Percentiles rank a stretch among this genome's conserved stretches.
Evolutionary conservation across 2,113 vertebrate genomes (phyloP).

Genomic region (Etheostoma cragini): DNA sequence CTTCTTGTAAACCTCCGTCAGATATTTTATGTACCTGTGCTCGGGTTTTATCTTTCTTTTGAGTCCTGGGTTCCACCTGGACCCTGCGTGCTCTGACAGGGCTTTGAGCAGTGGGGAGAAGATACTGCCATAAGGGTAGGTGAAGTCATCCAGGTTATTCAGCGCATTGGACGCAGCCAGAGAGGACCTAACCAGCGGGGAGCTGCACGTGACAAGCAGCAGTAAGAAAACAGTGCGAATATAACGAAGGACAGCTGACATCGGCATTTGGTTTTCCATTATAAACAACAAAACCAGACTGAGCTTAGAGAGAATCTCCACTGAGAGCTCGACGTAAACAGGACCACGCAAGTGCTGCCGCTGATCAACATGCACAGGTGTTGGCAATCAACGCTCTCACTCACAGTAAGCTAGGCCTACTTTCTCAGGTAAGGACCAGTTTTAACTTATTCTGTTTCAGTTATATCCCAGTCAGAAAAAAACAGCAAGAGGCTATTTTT

Average conservation of each 20-base stretch:
- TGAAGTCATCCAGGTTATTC: constrained; percentile 9
- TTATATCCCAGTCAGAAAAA: not conserved
- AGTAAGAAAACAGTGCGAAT: constrained; percentile 51
- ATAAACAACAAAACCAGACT: constrained; percentile 44
- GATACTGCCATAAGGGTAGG: constrained; percentile 73
- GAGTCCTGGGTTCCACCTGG: constrained; percentile 48
- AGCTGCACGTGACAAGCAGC: constrained; percentile 53
- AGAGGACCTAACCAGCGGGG: constrained; percentile 34
- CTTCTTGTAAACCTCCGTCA: constrained; percentile 91
- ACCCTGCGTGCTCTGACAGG: constrained; percentile 81
- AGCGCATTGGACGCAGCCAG: constrained; percentile 36
- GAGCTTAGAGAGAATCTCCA: constrained; percentile 36
- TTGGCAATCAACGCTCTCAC: constrained; percentile 72
- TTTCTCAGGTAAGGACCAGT: not conserved
- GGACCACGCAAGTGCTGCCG: constrained; percentile 56
- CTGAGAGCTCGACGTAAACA: constrained; percentile 52
- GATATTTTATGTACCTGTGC: constrained; percentile 88
- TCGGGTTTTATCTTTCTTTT: constrained; percentile 82
- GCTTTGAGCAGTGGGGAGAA: constrained; percentile 88
- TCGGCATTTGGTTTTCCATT: constrained; percentile 68
- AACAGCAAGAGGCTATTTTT: not conserved
- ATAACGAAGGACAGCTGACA: constrained; percentile 40
- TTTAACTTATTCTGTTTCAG: not conserved
- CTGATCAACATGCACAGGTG: constrained; percentile 73
- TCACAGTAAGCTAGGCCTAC: not conserved